These are phyloP conservation scores for Aspidiotus destructor DNA, from an alignment of 2,888 invertebrate species.

Conservation along the genomic window DNA sequence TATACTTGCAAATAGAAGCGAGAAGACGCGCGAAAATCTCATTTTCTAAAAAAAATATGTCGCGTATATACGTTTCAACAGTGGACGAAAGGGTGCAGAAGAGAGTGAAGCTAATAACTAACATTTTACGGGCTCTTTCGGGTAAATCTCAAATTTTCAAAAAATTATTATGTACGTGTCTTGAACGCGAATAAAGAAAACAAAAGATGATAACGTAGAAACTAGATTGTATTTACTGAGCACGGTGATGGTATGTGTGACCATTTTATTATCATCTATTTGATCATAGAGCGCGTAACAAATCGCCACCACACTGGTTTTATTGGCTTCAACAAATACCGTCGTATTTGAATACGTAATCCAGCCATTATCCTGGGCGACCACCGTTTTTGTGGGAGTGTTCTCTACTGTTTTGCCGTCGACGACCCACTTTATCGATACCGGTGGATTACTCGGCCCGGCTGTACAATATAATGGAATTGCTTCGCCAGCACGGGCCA, in stretches of 20 bases:
- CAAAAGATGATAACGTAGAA: too few relatives aligned
- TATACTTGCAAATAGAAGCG: background rate
- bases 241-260: constrained; percentile 83
- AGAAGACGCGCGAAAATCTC: background rate
- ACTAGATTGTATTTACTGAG: constrained; percentile 64
- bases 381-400: constrained; percentile 44
- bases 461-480: constrained; percentile 80
- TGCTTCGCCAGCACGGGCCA: constrained; percentile 78
- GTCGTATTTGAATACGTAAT: constrained; percentile 83
- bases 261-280: constrained; percentile 78
- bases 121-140: too few relatives aligned
- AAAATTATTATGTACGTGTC: too few relatives aligned
- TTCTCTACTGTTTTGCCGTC: constrained; percentile 65
- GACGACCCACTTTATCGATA: constrained; percentile 79
- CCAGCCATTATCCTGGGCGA: constrained; percentile 64
- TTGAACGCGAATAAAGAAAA: too few relatives aligned
- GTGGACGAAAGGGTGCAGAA: too few relatives aligned
- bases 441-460: constrained; percentile 82
- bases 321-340: constrained; percentile 60
- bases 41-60: too few relatives aligned
- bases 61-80: too few relatives aligned
- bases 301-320: constrained; percentile 71
- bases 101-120: too few relatives aligned
- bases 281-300: constrained; percentile 86
- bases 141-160: too few relatives aligned